phyloP scores from a whole-genome alignment of 2,888 invertebrate genomes.

The Baccha elongata region DNA sequence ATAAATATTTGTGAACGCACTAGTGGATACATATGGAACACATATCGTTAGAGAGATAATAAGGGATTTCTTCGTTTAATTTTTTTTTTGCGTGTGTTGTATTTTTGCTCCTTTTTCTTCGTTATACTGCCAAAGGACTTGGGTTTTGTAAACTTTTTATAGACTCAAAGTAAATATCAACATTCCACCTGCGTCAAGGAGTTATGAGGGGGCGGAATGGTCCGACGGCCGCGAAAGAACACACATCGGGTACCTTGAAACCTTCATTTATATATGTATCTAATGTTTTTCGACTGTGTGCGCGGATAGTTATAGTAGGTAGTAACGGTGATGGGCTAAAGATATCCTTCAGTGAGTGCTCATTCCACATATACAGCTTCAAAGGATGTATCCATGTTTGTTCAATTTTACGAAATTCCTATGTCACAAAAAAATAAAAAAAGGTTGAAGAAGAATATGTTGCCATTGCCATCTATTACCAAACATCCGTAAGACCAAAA shows the following conservation, averaged over 20 bases:
- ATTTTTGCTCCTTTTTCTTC: conserved; percentile 44
- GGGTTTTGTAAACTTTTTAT: conserved; percentile 71
- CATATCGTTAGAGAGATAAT: conserved; percentile 74
- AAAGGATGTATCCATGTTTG: conserved; percentile 70
- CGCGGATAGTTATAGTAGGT: conserved; percentile 54
- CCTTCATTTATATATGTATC: conserved; percentile 53
- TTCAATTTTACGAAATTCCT: conserved; percentile 70
- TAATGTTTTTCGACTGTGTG: conserved; percentile 48
- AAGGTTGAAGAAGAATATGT: conserved; percentile 61
- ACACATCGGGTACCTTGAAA: conserved; percentile 36
- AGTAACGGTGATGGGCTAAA: conserved; percentile 36
- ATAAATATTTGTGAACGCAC: conserved; percentile 74
- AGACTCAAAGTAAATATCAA: conserved; percentile 74
- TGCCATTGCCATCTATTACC: conserved; percentile 57
- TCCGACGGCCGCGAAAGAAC: conserved; percentile 46
- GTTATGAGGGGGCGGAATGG: conserved; percentile 60
- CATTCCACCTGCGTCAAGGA: conserved; percentile 73
- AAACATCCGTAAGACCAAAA: conserved; percentile 24
- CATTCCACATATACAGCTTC: conserved; percentile 48
- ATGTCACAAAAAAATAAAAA: conserved; percentile 45
- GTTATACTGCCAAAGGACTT: conserved; percentile 39
- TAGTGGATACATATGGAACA: conserved; percentile 70
- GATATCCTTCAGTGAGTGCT: conserved; percentile 41
- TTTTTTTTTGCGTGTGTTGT: conserved; percentile 28
- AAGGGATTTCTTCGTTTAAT: conserved; percentile 73